Evolutionary conservation across 2,797 vertebrate species (phyloP), one percentile per base, ranked within the genome.

Genomic region (Yasuhikotakia modesta): DNA sequence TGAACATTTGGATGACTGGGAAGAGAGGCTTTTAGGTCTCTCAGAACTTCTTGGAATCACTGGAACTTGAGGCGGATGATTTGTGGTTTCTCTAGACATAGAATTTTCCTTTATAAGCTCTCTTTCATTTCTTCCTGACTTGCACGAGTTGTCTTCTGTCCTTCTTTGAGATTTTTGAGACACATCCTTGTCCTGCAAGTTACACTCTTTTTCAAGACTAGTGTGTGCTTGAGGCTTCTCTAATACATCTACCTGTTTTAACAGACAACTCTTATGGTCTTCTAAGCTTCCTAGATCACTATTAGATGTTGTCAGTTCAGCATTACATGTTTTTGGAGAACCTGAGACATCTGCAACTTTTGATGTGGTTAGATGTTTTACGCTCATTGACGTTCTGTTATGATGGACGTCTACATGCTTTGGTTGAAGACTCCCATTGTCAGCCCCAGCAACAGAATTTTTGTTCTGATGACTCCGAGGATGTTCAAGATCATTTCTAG

Each of bases 41-140:
- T 90, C 91, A 71, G 88, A 87, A 76, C 88, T 92, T 84, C 87
- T 89, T 79, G 86, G 82, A 1, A 87, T 82, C 7, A 92, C 91
- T 27, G 89, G 85, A 45, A 78, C 79, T 27, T 91, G 89, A 55
- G 65, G 13, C 32, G 48, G 78, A 48, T 78, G 60, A 58, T 19
- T 78, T 58, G 61, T 85, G 68, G 65, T 86, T 85, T 87, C 88
- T 69, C 78, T 79, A n/a, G 78, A 68, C 22, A 84, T 90, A 73
- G 87, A 91, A 70, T 92, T 91, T 68, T 89, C 82, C 88, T 88
- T 91, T 57, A 85, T 87, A 1, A 85, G 61, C 17, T 86, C 85
- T 86, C 89, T 93, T 52, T 88, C 78, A 39, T 89, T 89, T 84
- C 82, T 89, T 52, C 85, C 91, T 81, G 85, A 90, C 76, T 86